These are phyloP conservation scores for Rhinella marina DNA, from an alignment of 2,797 vertebrate genomes.

Conservation along the genomic window DNA sequence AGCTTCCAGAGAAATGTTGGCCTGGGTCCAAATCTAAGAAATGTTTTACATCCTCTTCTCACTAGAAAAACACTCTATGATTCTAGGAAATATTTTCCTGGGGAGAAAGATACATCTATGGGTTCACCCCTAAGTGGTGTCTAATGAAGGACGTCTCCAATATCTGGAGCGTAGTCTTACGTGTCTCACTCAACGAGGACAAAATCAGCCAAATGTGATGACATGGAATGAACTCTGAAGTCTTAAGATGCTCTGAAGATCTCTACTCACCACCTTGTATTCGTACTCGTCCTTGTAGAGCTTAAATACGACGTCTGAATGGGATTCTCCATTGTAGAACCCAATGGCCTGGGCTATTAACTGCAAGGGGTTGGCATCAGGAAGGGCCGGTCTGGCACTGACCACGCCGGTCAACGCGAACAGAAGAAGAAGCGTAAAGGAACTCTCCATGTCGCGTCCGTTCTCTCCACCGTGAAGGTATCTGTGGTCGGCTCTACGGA, in stretches of 20 bases:
- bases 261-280: constrained; percentile 24
- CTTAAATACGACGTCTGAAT: constrained; percentile 1
- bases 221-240: background rate
- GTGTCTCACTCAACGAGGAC: background rate
- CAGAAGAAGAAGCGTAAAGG: background rate
- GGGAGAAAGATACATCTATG: no score
- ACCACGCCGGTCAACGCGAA: background rate
- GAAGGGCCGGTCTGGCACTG: background rate
- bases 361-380: background rate
- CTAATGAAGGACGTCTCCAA: background rate
- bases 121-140: no score
- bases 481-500: background rate
- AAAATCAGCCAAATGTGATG: background rate
- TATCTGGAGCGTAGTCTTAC: background rate
- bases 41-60: no score
- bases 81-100: no score
- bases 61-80: no score
- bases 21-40: no score
- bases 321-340: constrained; percentile 20
- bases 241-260: background rate
- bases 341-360: background rate
- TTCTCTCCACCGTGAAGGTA: background rate
- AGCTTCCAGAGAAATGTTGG: no score
- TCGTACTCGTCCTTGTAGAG: background rate
- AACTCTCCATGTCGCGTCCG: constrained; percentile 16